Evolutionary conservation across 2,888 invertebrate genomes (phyloP).

Genomic region (Charanyca ferruginea): DNA sequence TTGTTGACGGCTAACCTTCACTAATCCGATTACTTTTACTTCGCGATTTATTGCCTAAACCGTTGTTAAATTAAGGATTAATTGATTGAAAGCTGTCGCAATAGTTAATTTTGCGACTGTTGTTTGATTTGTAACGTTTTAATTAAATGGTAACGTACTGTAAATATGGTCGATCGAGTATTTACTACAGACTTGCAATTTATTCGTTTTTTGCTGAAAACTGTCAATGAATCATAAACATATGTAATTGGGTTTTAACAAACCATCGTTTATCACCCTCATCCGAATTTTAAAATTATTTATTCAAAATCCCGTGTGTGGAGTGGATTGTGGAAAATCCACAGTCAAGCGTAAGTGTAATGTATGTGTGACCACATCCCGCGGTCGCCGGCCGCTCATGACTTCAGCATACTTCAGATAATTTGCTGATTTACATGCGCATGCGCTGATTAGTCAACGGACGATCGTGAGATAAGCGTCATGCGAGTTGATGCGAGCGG

Average conservation of each 20-base stretch:
- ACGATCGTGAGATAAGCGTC: constrained; percentile 37
- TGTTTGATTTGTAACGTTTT: constrained; percentile 6
- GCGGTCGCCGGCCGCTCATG: constrained; percentile 63
- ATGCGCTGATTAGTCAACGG: constrained; percentile 55
- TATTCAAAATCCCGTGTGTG: constrained; percentile 32
- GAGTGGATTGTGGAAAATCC: constrained; percentile 23
- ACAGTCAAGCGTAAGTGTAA: constrained; percentile 46
- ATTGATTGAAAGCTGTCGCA: constrained; percentile 25
- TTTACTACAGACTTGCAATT: background rate
- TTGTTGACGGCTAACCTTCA: constrained; percentile 33
- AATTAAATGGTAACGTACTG: background rate
- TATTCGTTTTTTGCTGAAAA: background rate
- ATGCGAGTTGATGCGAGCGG: constrained; percentile 7
- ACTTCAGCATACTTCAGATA: constrained; percentile 51
- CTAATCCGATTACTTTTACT: constrained; percentile 49
- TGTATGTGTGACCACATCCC: constrained; percentile 53
- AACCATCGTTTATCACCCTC: constrained; percentile 9
- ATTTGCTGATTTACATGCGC: constrained; percentile 55
- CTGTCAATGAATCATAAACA: constrained; percentile 7
- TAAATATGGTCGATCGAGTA: background rate
- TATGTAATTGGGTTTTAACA: background rate
- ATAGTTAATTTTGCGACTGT: constrained; percentile 15
- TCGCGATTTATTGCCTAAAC: constrained; percentile 46
- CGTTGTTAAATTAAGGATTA: constrained; percentile 40
- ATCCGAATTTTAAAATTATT: constrained; percentile 8